Percentiles rank a stretch among this genome's conserved stretches.
Evolutionary conservation across 1,140 invertebrate genomes (phyloP).

Genomic region (Drosophila subobscura): DNA sequence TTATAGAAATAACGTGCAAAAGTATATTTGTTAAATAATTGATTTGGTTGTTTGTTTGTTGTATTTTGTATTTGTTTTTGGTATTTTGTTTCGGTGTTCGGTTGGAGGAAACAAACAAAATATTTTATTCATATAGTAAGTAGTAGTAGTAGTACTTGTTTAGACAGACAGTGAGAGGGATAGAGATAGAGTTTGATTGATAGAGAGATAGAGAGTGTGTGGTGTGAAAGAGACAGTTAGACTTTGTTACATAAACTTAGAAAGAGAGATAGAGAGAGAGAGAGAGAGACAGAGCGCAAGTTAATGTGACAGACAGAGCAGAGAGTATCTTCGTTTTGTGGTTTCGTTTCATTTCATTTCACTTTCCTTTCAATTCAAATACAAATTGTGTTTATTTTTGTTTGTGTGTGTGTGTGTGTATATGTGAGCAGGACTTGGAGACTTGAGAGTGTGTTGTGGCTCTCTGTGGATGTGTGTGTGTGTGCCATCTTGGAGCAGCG

Average conservation of each 20-base stretch:
- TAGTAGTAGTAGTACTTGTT: conserved; percentile 33
- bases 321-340: conserved; percentile 35
- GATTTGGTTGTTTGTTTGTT: conserved; percentile 48
- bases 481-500: conserved; percentile 36
- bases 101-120: conserved; percentile 71
- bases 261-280: conserved; percentile 23
- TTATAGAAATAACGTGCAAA: conserved; percentile 83
- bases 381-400: conserved; percentile 23
- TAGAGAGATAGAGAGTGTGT: conserved; percentile 38
- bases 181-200: conserved; percentile 45
- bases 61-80: conserved; percentile 11
- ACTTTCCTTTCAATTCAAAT: conserved; percentile 19
- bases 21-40: conserved; percentile 80
- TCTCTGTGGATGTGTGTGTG: conserved; percentile 20
- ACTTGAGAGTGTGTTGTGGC: conserved; percentile 19
- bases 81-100: conserved; percentile 29
- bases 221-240: conserved; percentile 32
- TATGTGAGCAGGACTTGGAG: conserved; percentile 6
- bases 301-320: conserved; percentile 36
- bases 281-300: conserved; percentile 35
- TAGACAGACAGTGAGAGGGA: conserved; percentile 66
- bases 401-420: conserved; percentile 9
- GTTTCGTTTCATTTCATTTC: conserved; percentile 3
- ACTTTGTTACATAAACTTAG: conserved; percentile 27
- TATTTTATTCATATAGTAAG: conserved; percentile 60